Conservation (phyloP, 2,797 vertebrate species). For the Ceryle rudis region DNA sequence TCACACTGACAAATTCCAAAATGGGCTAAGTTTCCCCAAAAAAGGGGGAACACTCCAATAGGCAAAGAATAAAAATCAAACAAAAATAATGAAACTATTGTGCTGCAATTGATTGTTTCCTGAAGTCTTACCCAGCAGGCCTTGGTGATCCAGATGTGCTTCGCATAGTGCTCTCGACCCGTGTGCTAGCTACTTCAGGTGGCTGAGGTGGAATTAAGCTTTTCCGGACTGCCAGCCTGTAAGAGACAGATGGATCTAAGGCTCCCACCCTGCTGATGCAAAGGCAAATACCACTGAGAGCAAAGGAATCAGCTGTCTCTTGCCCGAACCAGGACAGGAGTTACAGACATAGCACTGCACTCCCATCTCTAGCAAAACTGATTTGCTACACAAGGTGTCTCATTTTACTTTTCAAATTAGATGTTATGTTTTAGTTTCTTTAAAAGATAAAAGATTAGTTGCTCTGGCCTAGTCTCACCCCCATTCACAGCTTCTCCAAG, state of each 20-base stretch:
- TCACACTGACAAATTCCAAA: not conserved
- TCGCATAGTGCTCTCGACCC: constrained; percentile 88
- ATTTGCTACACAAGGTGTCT: accelerated
- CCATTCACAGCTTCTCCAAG: not conserved
- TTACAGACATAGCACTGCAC: not conserved
- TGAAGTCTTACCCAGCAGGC: constrained; percentile 87
- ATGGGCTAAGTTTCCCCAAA: not conserved
- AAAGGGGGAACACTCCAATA: not conserved
- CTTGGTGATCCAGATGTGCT: constrained; percentile 91
- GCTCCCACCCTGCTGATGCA: not conserved
- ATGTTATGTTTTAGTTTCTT: not conserved
- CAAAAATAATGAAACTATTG: not conserved
- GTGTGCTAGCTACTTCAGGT: constrained; percentile 83
- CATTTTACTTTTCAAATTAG: not conserved
- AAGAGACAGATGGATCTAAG: not conserved
- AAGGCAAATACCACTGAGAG: not conserved
- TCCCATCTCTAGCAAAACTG: not conserved
- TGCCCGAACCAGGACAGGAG: not conserved
- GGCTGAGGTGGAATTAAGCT: constrained; percentile 92
- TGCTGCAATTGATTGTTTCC: not conserved
- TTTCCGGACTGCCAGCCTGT: constrained; percentile 90
- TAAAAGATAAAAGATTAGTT: not conserved
- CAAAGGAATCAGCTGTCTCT: not conserved
- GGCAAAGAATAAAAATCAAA: not conserved
- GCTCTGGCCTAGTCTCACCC: not conserved